Evolutionary conservation across 2,113 vertebrate genomes (phyloP).

Genomic region (Crocuta crocuta): DNA sequence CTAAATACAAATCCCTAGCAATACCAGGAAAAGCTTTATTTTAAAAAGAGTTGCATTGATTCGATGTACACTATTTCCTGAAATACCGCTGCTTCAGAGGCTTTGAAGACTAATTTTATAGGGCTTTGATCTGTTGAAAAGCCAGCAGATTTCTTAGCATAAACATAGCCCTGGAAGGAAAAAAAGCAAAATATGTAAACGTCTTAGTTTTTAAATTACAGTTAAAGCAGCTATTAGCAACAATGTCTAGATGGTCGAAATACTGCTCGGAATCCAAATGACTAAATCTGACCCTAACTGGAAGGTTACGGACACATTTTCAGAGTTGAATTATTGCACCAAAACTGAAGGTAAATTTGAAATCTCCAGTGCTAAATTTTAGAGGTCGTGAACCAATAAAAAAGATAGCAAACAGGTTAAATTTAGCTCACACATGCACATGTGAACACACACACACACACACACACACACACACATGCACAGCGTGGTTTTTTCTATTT

Average conservation of each 20-base stretch:
- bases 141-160: neutral
- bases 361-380: neutral
- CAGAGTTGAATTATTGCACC: neutral
- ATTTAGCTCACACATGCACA: neutral
- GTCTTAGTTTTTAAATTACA: neutral
- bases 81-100: neutral
- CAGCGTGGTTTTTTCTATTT: neutral
- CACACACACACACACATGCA: neutral
- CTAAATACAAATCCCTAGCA: slow-evolving; percentile 16
- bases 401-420: neutral
- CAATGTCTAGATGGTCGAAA: neutral
- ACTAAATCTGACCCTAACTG: neutral
- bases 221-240: neutral
- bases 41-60: neutral
- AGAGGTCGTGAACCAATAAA: neutral
- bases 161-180: neutral
- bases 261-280: neutral
- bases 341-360: neutral
- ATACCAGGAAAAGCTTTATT: slow-evolving; percentile 25
- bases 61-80: slow-evolving; percentile 4
- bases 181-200: neutral
- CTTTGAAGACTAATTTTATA: neutral
- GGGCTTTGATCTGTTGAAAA: neutral
- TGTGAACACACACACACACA: too few species aligned
- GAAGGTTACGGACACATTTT: neutral